These are phyloP conservation scores for Mionectes macconnelli DNA, from an alignment of 2,113 vertebrate species.

Conservation along the genomic window DNA sequence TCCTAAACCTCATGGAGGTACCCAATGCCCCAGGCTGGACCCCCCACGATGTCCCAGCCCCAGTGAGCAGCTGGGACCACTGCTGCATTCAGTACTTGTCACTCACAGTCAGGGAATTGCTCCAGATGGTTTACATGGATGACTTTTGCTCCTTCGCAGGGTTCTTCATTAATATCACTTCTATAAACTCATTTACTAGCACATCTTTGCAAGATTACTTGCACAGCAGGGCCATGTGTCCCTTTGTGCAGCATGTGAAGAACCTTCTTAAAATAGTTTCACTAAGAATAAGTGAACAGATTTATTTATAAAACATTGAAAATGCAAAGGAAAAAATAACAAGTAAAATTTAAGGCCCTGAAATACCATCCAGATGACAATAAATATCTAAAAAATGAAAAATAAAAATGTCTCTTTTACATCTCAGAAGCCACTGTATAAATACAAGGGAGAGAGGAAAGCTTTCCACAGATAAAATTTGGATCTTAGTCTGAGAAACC, in stretches of 20 bases:
- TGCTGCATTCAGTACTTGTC: neutral
- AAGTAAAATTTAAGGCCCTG: neutral
- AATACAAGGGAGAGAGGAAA: neutral
- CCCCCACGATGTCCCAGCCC: fast-evolving
- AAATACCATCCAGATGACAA: neutral
- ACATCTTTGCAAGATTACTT: neutral
- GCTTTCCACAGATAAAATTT: neutral
- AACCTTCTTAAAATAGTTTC: neutral
- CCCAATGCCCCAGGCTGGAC: neutral
- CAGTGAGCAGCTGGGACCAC: neutral
- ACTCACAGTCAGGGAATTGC: neutral
- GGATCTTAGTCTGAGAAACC: neutral
- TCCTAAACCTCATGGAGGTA: neutral
- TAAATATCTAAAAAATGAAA: neutral
- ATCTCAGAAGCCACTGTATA: neutral
- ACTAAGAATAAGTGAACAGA: neutral
- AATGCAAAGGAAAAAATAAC: neutral
- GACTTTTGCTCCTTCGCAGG: neutral
- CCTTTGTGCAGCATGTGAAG: neutral
- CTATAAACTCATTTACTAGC: neutral
- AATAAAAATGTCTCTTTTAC: neutral
- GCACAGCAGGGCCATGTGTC: neutral
- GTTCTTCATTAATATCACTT: neutral
- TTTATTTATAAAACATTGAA: neutral
- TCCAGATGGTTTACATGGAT: neutral